Evolutionary conservation across 64 coral and sea anemone genomes (phyloP).

Genomic region (Stichodactyla helianthus): DNA sequence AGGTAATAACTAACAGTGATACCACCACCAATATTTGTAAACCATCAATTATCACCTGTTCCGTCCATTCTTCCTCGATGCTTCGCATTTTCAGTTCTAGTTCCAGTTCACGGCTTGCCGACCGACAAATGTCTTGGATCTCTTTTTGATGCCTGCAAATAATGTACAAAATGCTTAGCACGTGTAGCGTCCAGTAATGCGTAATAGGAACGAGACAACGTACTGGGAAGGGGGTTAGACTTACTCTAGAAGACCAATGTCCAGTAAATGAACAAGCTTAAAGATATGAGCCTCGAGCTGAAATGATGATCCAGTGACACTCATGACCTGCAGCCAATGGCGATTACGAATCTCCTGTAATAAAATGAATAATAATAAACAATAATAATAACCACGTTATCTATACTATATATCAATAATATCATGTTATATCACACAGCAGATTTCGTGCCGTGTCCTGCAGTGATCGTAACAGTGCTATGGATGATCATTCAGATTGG

Average conservation of each 20-base stretch:
- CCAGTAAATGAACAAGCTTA: conserved; percentile 84
- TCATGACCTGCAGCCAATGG: conserved; percentile 99
- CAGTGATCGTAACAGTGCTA: too few species aligned
- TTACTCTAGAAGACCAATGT: conserved; percentile 91
- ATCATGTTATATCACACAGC: too few species aligned
- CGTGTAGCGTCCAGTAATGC: not conserved
- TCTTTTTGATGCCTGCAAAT: conserved; percentile 59
- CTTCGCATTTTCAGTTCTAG: conserved; percentile 94
- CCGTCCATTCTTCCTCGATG: conserved; percentile 98
- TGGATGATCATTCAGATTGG: too few species aligned
- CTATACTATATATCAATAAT: too few species aligned
- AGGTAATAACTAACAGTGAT: not conserved
- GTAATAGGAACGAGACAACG: not conserved
- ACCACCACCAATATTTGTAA: too few species aligned
- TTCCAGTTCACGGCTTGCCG: conserved; percentile 89
- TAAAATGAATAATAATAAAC: not conserved
- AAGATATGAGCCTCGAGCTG: conserved; percentile 98
- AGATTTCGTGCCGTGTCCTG: too few species aligned
- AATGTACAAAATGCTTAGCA: not conserved
- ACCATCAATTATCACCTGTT: conserved; percentile 54
- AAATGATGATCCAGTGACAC: conserved; percentile 96
- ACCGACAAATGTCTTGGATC: conserved; percentile 88
- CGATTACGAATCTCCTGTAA: conserved; percentile 97
- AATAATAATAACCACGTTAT: too few species aligned
- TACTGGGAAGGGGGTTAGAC: not conserved